Evolutionary conservation across 2,113 vertebrate species (phyloP).

Genomic region (Festucalex cinctus): DNA sequence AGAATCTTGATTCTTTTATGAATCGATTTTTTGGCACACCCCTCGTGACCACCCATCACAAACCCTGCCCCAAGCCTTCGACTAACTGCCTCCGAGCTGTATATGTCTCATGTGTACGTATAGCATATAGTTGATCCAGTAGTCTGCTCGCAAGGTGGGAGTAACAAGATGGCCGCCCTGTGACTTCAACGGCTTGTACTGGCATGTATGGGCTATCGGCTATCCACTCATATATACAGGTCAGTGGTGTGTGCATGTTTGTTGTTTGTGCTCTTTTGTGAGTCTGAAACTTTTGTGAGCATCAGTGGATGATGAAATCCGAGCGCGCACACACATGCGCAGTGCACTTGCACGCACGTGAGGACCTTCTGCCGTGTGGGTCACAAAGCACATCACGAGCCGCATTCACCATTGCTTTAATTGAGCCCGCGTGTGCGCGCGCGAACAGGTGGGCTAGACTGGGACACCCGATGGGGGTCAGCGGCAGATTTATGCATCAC

Average conservation of each 20-base stretch:
- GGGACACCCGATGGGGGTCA: constrained; percentile 57
- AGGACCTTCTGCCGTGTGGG: constrained; percentile 61
- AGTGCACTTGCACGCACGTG: constrained; percentile 19
- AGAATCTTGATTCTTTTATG: no score
- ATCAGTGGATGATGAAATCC: constrained; percentile 14
- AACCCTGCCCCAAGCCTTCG: no score
- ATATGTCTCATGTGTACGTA: no score
- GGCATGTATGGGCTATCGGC: no score
- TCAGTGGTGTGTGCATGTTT: neutral
- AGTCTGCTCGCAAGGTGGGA: no score
- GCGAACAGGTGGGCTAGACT: constrained; percentile 60
- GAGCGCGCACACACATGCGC: constrained; percentile 8
- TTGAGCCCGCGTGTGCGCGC: constrained; percentile 40
- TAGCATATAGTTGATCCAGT: no score
- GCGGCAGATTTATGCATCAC: constrained; percentile 55
- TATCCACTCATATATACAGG: no score
- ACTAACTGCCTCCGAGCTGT: no score
- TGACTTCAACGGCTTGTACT: no score
- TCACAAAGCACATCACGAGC: constrained; percentile 65
- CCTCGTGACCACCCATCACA: no score
- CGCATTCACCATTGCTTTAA: constrained; percentile 65
- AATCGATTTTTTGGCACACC: no score
- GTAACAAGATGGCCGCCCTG: no score
- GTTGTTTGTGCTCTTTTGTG: neutral
- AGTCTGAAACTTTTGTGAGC: constrained; percentile 20